Evolutionary conservation across 92 coral and sea anemone genomes (phyloP).

Genomic region (Metridium senile): DNA sequence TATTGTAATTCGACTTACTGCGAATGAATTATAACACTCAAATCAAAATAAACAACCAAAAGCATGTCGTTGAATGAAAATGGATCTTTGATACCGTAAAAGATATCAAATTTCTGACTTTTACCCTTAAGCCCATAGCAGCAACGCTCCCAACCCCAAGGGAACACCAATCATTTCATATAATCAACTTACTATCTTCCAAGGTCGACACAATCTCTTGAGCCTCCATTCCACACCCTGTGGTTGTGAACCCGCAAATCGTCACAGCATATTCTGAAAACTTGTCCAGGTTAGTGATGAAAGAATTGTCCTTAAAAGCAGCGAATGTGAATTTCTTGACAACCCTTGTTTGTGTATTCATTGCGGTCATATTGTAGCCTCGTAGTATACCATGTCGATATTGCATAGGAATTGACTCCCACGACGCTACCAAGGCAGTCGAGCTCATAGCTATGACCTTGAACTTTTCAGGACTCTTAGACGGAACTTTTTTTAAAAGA

Average conservation of each 20-base stretch:
- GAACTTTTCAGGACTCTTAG: conserved; percentile 48
- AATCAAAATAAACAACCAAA: no score
- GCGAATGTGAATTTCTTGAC: neutral
- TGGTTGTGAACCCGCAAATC: conserved; percentile 61
- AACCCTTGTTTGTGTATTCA: conserved; percentile 3
- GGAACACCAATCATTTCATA: no score
- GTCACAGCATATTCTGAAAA: conserved; percentile 44
- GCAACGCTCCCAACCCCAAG: no score
- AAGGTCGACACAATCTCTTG: conserved; percentile 26
- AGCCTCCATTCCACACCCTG: conserved; percentile 60
- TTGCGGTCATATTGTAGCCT: conserved; percentile 56
- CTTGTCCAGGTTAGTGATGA: conserved; percentile 31
- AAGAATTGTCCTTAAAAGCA: neutral
- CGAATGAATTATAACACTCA: no score
- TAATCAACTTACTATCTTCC: conserved; percentile 71
- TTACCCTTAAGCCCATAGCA: no score
- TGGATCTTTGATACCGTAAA: no score
- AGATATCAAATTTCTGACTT: no score
- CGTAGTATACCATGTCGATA: conserved; percentile 49
- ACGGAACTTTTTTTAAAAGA: no score
- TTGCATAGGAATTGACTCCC: conserved; percentile 44
- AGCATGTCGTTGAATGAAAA: no score
- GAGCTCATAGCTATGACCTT: conserved; percentile 31
- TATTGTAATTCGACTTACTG: no score
- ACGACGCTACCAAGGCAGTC: conserved; percentile 39